Evolutionary conservation across 2,888 invertebrate species (phyloP).

Genomic region (Himalopsyche tibetana): DNA sequence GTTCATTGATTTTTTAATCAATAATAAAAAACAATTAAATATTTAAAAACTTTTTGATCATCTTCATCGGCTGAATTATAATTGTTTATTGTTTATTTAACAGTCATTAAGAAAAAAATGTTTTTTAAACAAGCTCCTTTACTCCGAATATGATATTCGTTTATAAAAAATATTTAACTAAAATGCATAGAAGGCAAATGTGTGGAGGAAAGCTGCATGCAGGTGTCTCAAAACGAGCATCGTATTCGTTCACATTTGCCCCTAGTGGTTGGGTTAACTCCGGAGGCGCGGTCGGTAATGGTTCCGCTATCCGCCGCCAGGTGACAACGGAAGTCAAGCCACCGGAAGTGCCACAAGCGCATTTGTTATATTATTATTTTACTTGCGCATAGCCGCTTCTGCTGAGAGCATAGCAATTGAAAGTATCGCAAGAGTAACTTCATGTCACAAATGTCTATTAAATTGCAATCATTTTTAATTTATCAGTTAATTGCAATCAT

Average conservation of each 20-base stretch:
- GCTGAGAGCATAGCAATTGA: background rate
- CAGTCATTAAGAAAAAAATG: no score
- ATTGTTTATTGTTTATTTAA: no score
- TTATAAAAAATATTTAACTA: no score
- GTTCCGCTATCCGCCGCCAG: constrained; percentile 48
- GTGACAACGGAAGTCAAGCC: constrained; percentile 55
- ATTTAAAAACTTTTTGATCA: no score
- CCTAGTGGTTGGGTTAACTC: constrained; percentile 9
- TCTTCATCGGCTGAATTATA: no score
- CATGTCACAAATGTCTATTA: background rate
- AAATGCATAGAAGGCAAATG: background rate
- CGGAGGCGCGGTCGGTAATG: constrained; percentile 51
- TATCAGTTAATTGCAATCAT: no score
- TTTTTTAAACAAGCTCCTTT: no score
- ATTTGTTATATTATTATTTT: constrained; percentile 46
- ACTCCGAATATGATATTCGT: no score
- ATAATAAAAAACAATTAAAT: no score
- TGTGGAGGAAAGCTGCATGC: background rate
- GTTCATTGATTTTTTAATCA: no score
- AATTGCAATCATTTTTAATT: no score
- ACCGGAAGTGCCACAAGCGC: constrained; percentile 53
- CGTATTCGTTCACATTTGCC: background rate
- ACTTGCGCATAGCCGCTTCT: background rate
- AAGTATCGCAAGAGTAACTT: background rate
- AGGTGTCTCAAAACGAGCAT: background rate